Percentiles rank a stretch among this genome's conserved stretches.
These are phyloP conservation scores for Balaeniceps rex DNA, from an alignment of 2,113 vertebrate species.

Conservation along the genomic window DNA sequence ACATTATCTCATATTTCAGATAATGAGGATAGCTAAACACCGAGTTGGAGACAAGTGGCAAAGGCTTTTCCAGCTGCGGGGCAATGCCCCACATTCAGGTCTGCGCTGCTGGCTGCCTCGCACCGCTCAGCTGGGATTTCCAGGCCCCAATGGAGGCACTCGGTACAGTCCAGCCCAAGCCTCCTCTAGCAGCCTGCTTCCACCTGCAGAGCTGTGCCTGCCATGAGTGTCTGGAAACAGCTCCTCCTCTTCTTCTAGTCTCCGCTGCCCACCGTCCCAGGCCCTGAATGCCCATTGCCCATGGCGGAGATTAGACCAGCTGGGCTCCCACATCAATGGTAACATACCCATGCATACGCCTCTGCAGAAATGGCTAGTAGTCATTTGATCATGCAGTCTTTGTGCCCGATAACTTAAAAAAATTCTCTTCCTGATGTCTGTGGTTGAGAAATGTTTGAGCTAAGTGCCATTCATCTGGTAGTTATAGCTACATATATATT, in stretches of 20 bases:
- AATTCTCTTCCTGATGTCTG: neutral
- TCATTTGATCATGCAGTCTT: neutral
- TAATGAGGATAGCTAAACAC: neutral
- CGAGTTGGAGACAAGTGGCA: neutral
- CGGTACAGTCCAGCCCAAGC: neutral
- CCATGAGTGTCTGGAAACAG: neutral
- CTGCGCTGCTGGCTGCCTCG: neutral
- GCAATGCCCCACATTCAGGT: neutral
- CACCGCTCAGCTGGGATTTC: neutral
- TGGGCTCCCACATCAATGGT: neutral
- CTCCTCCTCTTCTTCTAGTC: neutral
- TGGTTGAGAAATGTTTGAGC: neutral
- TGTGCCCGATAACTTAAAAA: neutral
- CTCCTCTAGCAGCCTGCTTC: neutral
- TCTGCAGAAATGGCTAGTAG: neutral
- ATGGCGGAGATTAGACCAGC: fast-evolving
- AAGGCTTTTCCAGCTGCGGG: neutral
- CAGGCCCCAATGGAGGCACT: fast-evolving
- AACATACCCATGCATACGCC: neutral
- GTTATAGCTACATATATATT: conserved; percentile 31
- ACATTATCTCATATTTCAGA: neutral
- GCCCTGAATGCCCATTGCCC: neutral
- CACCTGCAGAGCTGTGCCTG: neutral
- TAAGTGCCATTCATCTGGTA: neutral
- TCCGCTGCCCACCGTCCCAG: neutral